phyloP scores from a whole-genome alignment of 2,113 vertebrate species.

The Sylvia atricapilla region DNA sequence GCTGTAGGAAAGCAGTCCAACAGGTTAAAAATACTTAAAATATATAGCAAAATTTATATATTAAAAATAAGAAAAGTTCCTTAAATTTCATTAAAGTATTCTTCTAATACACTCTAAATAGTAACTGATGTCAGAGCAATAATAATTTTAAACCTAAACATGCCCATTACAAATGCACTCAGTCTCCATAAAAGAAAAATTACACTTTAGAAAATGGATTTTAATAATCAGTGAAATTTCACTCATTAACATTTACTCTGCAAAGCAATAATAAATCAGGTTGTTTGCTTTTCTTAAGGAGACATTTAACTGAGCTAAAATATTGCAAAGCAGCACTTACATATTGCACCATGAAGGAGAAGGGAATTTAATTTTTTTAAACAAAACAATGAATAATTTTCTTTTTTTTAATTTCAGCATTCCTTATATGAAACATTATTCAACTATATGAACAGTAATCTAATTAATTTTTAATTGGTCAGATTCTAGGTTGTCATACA shows the following conservation, averaged over 20 bases:
- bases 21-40: background rate
- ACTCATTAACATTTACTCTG: constrained; percentile 7
- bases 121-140: background rate
- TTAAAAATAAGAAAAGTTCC: background rate
- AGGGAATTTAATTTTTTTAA: background rate
- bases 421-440: background rate
- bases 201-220: background rate
- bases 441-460: background rate
- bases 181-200: background rate
- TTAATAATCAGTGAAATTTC: constrained; percentile 14
- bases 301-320: constrained; percentile 12
- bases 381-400: background rate
- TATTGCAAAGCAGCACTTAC: background rate
- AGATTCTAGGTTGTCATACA: background rate
- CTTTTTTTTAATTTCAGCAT: background rate
- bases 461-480: constrained; percentile 1
- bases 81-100: background rate
- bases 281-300: constrained; percentile 18
- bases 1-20: background rate
- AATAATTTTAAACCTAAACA: background rate
- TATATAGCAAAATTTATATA: background rate
- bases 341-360: background rate
- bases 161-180: background rate
- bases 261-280: background rate
- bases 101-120: background rate